A percentile compares a stretch with the other conserved stretches of the same genome.
Conservation (phyloP, 2,797 vertebrate genomes). For the Malurus leucopterus region DNA sequence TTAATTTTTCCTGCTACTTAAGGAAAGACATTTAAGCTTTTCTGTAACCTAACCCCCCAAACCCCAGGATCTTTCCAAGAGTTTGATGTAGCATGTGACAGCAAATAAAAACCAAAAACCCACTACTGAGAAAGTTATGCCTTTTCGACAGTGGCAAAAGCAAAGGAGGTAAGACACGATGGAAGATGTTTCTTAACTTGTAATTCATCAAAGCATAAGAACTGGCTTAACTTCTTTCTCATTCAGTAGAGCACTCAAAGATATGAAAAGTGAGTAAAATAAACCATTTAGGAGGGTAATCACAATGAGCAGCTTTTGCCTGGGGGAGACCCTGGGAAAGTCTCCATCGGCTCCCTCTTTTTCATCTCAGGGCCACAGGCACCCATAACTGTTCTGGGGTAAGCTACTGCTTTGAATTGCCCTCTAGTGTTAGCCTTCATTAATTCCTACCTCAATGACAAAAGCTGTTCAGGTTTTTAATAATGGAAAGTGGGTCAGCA, state of each 20-base stretch:
- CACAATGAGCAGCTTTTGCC: background rate
- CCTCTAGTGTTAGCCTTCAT: constrained; percentile 54
- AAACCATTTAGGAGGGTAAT: background rate
- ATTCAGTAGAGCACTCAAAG: background rate
- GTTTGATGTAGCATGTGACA: background rate
- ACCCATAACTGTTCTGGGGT: background rate
- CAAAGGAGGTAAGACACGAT: background rate
- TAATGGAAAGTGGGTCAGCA: constrained; percentile 42
- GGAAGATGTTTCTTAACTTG: background rate
- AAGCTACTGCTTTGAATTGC: constrained; percentile 43
- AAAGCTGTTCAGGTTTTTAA: constrained; percentile 35
- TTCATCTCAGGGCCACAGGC: background rate
- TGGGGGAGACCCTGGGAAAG: background rate
- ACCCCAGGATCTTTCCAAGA: background rate
- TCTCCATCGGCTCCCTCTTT: background rate
- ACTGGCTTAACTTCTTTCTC: background rate
- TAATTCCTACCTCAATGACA: constrained; percentile 38
- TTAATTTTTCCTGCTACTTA: background rate
- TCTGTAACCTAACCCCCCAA: background rate
- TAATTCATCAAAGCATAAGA: background rate
- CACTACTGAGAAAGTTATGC: background rate
- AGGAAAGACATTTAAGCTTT: background rate
- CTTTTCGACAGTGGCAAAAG: background rate
- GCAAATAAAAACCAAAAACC: background rate
- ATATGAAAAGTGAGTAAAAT: background rate